Evolutionary conservation across 2,888 invertebrate genomes (phyloP), one percentile per base, ranked within the genome.

Genomic region (Abrostola tripartita): DNA sequence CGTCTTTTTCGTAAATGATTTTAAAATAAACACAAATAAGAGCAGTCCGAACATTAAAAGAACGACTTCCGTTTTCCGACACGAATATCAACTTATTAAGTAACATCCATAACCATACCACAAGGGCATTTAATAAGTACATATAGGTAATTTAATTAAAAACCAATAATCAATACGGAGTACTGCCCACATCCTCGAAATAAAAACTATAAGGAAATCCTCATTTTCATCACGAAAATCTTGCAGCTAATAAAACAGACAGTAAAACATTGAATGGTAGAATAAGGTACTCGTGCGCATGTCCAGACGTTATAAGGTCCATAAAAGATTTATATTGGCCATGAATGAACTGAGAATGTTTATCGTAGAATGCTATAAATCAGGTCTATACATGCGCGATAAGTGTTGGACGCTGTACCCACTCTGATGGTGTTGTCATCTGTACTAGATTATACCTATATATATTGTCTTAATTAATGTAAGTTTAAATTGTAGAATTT

Each of bases 281-380:
- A 36, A n/a, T 41, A 42, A 42, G 7, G 24, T 44, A 52, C 59
- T 57, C 59, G 49, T 61, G 44, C 24, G 36, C 8, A 11, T 35
- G 12, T 50, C 5, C 10, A 40, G 8, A 12, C 53, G 52, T 59
- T 51, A 62, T 66, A 51, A 53, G 38, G 44, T 50, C 63, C 55
- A 71, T 69, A 70, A 74, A 77, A 68, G 59, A 67, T 70, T 65
- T 73, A 70, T 61, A 58, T 52, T 36, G 50, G 11, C 62, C 40
- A 53, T 68, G 66, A 71, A 68, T 65, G 65, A 66, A 14, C 38
- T 40, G 51, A 12, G 66, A 60, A 75, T 73, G 70, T 78, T 75
- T 67, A 74, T 68, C 52, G 72, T 64, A 36, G 57, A 59, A 51
- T 55, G 47, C 14, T 9, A 71, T 77, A 74, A 76, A 74, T 68